phyloP scores from a whole-genome alignment of 2,113 vertebrate species.

The Periophthalmodon schlosseri region DNA sequence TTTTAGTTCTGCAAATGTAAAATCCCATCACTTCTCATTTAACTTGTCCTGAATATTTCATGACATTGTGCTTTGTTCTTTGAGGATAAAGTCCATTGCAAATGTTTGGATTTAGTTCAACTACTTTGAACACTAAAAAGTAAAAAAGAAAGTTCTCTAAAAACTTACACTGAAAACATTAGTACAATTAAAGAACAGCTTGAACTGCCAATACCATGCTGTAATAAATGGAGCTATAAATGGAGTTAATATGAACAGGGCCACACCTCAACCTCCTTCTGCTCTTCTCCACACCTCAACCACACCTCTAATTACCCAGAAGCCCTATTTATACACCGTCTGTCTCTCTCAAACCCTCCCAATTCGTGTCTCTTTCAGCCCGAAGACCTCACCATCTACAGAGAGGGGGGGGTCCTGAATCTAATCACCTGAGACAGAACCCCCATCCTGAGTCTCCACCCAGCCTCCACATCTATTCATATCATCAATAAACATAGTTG shows the following conservation, averaged over 20 bases:
- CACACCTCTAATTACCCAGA: too few species aligned
- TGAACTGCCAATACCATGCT: not conserved
- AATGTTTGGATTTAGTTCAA: conserved; percentile 32
- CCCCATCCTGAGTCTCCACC: too few species aligned
- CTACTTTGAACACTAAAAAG: not conserved
- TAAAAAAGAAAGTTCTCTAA: conserved; percentile 5
- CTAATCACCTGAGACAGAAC: too few species aligned
- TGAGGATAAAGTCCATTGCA: conserved; percentile 25
- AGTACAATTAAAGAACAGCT: not conserved
- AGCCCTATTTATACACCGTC: too few species aligned
- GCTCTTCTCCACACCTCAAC: too few species aligned
- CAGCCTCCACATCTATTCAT: too few species aligned
- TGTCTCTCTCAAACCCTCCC: too few species aligned
- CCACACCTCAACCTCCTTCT: too few species aligned
- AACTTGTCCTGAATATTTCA: conserved; percentile 58
- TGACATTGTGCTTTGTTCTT: conserved; percentile 40
- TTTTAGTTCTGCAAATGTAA: conserved; percentile 57
- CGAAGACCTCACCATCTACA: too few species aligned
- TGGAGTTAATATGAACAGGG: too few species aligned
- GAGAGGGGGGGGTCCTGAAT: too few species aligned
- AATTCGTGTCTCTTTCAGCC: not conserved
- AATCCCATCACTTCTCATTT: conserved; percentile 55
- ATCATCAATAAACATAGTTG: too few species aligned
- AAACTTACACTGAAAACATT: not conserved
- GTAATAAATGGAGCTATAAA: not conserved